Evolutionary conservation across 2,888 invertebrate species (phyloP).

Genomic region (Bhutanitis thaidina): DNA sequence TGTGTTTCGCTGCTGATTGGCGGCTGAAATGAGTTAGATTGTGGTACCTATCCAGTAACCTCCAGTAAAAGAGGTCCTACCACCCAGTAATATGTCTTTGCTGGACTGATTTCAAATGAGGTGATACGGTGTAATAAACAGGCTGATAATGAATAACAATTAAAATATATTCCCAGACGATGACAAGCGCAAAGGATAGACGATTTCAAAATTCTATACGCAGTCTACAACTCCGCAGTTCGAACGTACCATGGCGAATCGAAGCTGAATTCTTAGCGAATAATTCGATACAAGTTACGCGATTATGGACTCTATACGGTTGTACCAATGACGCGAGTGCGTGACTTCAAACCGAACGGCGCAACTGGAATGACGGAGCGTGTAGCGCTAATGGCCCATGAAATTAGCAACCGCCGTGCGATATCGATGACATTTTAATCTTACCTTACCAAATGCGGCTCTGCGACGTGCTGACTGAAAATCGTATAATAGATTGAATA

Average conservation of each 20-base stretch:
- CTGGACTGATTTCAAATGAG: too few species aligned
- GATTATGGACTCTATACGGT: background rate
- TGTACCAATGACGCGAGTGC: background rate
- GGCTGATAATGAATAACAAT: background rate
- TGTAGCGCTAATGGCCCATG: slow-evolving; percentile 35
- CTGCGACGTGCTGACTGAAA: slow-evolving; percentile 7
- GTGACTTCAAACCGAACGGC: background rate
- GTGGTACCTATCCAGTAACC: too few species aligned
- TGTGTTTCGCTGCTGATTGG: too few species aligned
- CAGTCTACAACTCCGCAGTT: slow-evolving; percentile 11
- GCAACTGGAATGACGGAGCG: slow-evolving; percentile 28
- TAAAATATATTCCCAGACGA: background rate
- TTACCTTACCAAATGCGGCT: slow-evolving; percentile 12
- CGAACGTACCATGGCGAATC: slow-evolving; percentile 12
- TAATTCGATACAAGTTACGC: background rate
- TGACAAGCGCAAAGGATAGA: background rate
- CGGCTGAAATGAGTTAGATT: too few species aligned
- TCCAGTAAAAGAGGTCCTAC: too few species aligned
- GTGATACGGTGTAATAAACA: too few species aligned
- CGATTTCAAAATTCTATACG: slow-evolving; percentile 9
- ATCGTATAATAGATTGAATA: slow-evolving; percentile 5
- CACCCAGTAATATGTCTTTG: too few species aligned
- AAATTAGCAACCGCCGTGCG: slow-evolving; percentile 32
- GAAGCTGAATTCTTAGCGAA: slow-evolving; percentile 2
- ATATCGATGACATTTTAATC: slow-evolving; percentile 27